Evolutionary conservation across 2,113 vertebrate species (phyloP).

Genomic region (Chaenogobius annularis): DNA sequence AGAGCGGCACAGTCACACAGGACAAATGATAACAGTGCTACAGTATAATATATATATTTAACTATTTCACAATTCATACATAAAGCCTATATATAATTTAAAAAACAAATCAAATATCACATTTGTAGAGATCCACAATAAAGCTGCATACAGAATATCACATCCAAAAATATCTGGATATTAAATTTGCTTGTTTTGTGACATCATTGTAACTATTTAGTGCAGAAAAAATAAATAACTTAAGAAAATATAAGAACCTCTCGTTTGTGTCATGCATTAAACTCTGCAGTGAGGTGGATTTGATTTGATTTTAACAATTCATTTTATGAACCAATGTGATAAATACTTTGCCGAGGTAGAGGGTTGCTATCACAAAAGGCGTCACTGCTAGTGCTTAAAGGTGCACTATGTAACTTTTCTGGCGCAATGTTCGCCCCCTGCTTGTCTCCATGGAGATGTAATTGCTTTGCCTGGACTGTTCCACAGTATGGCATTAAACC

Average conservation of each 20-base stretch:
- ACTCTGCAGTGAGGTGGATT: neutral
- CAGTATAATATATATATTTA: constrained; percentile 24
- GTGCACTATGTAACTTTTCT: neutral
- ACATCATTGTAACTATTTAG: constrained; percentile 15
- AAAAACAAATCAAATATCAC: constrained; percentile 7
- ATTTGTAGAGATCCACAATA: constrained; percentile 18
- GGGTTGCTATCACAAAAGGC: constrained; percentile 32
- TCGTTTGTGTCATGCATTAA: constrained; percentile 16
- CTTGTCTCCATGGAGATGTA: neutral
- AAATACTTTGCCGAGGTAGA: constrained; percentile 41
- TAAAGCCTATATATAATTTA: neutral
- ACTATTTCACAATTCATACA: constrained; percentile 21
- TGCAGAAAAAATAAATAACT: neutral
- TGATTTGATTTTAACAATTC: neutral
- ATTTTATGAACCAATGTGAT: neutral
- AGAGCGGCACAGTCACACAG: neutral
- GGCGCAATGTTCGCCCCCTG: neutral
- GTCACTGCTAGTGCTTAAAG: neutral
- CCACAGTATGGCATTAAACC: neutral
- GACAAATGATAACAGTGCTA: constrained; percentile 10
- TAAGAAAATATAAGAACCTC: neutral
- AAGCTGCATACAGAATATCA: neutral
- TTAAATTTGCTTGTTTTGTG: constrained; percentile 4
- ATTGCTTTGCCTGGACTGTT: neutral
- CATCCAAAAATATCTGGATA: constrained; percentile 20